Conservation (phyloP, 2,888 invertebrate species). For the Cryptocephalus primarius region DNA sequence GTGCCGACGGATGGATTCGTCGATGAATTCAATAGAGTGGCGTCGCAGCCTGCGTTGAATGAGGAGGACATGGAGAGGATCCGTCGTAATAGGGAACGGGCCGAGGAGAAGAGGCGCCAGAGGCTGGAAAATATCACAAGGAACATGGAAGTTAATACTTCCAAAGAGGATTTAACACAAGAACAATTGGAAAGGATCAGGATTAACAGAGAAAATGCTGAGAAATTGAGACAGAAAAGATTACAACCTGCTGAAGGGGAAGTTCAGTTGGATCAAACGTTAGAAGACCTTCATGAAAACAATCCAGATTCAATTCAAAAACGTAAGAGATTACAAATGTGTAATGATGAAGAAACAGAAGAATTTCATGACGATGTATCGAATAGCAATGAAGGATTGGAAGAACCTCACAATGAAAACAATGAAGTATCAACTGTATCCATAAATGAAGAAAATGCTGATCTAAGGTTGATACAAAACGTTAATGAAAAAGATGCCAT, state of each 20-base stretch:
- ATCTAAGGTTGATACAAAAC: no score
- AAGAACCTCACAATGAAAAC: no score
- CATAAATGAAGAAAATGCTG: no score
- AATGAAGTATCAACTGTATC: no score
- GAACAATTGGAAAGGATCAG: not conserved
- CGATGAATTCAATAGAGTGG: constrained; percentile 12
- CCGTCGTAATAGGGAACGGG: constrained; percentile 37
- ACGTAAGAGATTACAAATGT: no score
- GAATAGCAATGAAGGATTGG: no score
- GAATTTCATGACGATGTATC: no score
- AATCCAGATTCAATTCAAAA: no score
- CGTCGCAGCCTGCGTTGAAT: constrained; percentile 31
- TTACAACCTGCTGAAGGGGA: not conserved
- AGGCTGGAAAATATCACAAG: constrained; percentile 17
- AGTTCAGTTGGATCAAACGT: not conserved
- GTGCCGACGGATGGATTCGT: constrained; percentile 44
- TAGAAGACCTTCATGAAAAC: not conserved
- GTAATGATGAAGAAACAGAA: no score
- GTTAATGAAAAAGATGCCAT: no score
- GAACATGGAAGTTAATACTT: not conserved
- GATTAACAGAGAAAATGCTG: not conserved
- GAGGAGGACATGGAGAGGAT: constrained; percentile 61
- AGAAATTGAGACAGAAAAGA: not conserved
- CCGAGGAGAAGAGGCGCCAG: constrained; percentile 30
- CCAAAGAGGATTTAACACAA: not conserved